phyloP scores from a whole-genome alignment of 2,113 vertebrate genomes.

The Aviceda subcristata region DNA sequence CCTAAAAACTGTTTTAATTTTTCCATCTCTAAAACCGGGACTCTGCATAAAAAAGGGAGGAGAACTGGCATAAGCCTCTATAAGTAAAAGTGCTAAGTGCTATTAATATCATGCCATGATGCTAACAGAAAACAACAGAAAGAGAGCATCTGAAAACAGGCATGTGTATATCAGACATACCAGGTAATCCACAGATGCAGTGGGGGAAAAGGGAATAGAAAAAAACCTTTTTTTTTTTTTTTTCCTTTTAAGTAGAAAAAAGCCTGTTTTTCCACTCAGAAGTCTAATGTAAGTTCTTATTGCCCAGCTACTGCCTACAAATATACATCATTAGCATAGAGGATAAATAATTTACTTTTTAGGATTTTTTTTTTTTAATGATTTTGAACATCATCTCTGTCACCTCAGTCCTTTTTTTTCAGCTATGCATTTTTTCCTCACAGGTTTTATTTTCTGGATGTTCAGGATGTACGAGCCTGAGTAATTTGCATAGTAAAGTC shows the following conservation, averaged over 20 bases:
- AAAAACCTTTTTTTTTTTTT: too few species aligned
- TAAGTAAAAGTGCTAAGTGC: not conserved
- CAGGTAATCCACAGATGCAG: not conserved
- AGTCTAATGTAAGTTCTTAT: not conserved
- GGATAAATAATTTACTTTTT: not conserved
- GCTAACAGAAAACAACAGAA: not conserved
- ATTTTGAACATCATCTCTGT: not conserved
- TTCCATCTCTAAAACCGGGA: not conserved
- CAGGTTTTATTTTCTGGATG: not conserved
- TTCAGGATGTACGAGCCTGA: not conserved
- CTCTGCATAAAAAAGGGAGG: not conserved
- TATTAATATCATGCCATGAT: not conserved
- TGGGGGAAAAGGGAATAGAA: not conserved
- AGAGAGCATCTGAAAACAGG: not conserved
- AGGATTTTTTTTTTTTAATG: not conserved
- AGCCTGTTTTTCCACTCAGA: not conserved
- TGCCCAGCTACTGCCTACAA: not conserved
- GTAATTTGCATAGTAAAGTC: not conserved
- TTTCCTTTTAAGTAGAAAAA: too few species aligned
- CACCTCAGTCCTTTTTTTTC: not conserved
- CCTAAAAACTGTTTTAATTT: not conserved
- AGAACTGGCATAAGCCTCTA: not conserved
- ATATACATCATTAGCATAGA: fast-evolving
- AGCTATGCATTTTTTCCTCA: not conserved
- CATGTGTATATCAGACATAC: fast-evolving